Base-by-base conservation (phyloP, 2,113 vertebrate genomes). In the Vidua chalybeata region DNA sequence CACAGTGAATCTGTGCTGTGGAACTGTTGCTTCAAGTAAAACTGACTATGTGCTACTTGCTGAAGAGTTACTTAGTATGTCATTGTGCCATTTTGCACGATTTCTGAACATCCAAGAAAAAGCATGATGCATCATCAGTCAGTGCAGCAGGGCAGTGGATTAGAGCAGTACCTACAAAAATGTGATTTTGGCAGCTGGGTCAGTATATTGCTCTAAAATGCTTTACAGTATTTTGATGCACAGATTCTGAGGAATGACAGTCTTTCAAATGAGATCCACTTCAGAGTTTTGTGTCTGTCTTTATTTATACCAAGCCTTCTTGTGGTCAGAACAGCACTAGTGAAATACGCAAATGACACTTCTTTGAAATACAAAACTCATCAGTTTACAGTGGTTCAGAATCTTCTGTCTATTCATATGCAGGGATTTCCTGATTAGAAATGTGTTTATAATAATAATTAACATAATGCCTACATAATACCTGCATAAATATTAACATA, bases 81-180 rank as follows among this genome's bases (percentile, higher is more conserved):
- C 59, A 45, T 62, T 66, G 27, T 55, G 37, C 49, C 41, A 66
- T 82, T 85, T 90, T 61, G 13, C 19, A 64, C 22, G 33, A 77
- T 86, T 92, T 64, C 41, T 52, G 58, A 45, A 56, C 33, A 69
- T 56, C 31, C 17, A 46, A 79, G 49, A 16, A 76, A 18, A 39
- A 86, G 3, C 6, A 39, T 1, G 4, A 62, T 31, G 54, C 33
- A 33, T 33, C 67, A 8, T 37, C 0, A 0, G 15, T 71, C 64
- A 71, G 28, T 14, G 37, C 2, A 23, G 20, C 31, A 62, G 41
- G 18, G 14, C 30, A 71, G 35, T 31, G 17, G 7, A 22, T 69
- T 88, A 85, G 33, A 75, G 15, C 7, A 89, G 10, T 20, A 71
- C 18, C 43, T 75, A 49, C 61, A 58, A 62, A 84, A 94, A 66